Percentiles rank a stretch among this genome's conserved stretches.
Conservation (phyloP, 2,888 invertebrate genomes). For the Drosophila buzzatii region DNA sequence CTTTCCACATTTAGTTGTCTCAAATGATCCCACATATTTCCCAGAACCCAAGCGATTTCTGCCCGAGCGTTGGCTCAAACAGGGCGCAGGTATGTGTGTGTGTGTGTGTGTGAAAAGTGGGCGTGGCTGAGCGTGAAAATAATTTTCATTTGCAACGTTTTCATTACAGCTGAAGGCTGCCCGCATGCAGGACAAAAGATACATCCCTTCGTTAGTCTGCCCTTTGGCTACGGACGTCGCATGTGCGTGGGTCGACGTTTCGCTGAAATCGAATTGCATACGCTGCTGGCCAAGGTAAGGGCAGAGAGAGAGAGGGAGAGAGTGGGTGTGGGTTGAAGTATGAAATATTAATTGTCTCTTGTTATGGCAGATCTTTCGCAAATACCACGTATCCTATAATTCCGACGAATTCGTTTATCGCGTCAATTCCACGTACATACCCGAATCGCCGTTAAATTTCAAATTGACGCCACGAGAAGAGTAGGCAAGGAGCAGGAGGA, state of each 20-base stretch:
- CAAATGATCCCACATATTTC: conserved; percentile 90
- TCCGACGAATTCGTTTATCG: conserved; percentile 89
- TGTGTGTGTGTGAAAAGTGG: conserved; percentile 32
- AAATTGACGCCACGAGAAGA: conserved; percentile 86
- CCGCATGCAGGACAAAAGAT: conserved; percentile 87
- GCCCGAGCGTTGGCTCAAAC: conserved; percentile 92
- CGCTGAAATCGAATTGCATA: conserved; percentile 92
- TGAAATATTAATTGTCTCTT: conserved; percentile 27
- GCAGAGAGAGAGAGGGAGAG: background rate
- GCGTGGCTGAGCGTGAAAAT: background rate
- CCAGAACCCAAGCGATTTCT: conserved; percentile 89
- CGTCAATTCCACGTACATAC: conserved; percentile 91
- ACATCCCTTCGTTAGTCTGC: conserved; percentile 91
- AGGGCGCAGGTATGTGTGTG: conserved; percentile 76
- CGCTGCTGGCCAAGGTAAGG: conserved; percentile 90
- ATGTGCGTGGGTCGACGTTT: conserved; percentile 93
- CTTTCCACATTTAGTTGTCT: conserved; percentile 92
- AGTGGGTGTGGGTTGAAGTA: background rate
- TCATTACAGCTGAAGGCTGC: conserved; percentile 62
- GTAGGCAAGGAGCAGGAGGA: conserved; percentile 41
- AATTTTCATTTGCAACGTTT: background rate
- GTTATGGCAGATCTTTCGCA: conserved; percentile 88
- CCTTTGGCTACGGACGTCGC: conserved; percentile 91
- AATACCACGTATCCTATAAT: conserved; percentile 89
- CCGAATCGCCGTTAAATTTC: conserved; percentile 90